Base-by-base conservation (phyloP, 2,113 vertebrate genomes). In the Saimiri boliviensis region DNA sequence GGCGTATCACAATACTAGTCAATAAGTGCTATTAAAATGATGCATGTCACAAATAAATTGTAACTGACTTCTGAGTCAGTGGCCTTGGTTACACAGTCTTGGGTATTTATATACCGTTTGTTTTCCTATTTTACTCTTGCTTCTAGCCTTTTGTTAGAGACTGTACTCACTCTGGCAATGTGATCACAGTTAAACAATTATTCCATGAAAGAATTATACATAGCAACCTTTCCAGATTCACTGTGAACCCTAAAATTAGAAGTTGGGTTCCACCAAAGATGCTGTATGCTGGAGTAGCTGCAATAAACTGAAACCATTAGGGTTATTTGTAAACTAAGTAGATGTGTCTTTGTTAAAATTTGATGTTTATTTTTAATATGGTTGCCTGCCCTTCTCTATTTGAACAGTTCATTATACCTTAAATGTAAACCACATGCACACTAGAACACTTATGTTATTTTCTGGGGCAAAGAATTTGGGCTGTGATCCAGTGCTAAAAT, bases 321-420 rank as follows among this genome's bases (percentile, higher is more conserved):
- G 77, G 93, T 68, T 97, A 96, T 98, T 97, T 97, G 96, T 92
- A 97, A 97, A 97, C 96, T 97, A 97, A 97, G 95, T 96, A 87
- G 97, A 98, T 94, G 92, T 94, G 87, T 98, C 98, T 97, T 98
- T 97, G 97, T 97, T 98, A 97, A 97, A 98, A 98, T 95, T 89
- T 97, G 97, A 97, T 98, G 96, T 97, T 98, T 98, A 97, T 98
- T 98, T 98, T 98, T 98, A 97, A 98, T 96, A 97, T 92, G 93
- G 86, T 97, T 96, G 96, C 96, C 77, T 97, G 92, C 93, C 96
- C 92, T 96, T 97, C 96, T 97, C 87, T 95, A 97, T 97, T 96
- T 95, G 96, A 98, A 97, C 95, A 98, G 93, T 89, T 98, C 98
- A 98, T 98, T 98, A 97, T 97, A 98, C 98, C 97, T 98, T 94